A percentile compares a stretch with the other conserved stretches of the same genome.
Conservation (phyloP, 2,113 vertebrate genomes). For the Sander vitreus region DNA sequence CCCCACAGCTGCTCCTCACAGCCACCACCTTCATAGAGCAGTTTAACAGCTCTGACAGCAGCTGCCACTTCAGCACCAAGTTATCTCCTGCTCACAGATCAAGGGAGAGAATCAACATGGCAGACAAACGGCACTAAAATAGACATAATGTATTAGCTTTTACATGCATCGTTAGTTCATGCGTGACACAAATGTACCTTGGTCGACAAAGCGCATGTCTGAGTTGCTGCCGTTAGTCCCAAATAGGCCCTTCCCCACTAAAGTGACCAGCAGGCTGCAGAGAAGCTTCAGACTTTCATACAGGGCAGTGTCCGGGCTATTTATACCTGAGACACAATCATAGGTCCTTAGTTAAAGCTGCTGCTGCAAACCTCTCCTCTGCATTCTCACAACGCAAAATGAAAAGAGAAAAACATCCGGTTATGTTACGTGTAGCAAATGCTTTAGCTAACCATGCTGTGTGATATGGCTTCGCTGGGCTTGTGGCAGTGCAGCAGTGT, state of each 20-base stretch:
- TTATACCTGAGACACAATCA: slow-evolving; percentile 82
- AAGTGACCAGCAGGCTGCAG: slow-evolving; percentile 87
- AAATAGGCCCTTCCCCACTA: slow-evolving; percentile 86
- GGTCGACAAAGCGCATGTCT: slow-evolving; percentile 83
- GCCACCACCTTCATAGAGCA: slow-evolving; percentile 87
- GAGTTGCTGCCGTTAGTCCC: slow-evolving; percentile 52
- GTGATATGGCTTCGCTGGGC: slow-evolving; percentile 80
- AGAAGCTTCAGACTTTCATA: slow-evolving; percentile 89
- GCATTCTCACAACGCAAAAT: not conserved
- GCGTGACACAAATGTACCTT: slow-evolving; percentile 76
- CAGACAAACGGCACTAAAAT: not conserved
- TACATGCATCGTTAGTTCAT: not conserved
- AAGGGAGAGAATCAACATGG: not conserved
- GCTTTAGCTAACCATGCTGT: slow-evolving; percentile 80
- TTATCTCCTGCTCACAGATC: slow-evolving; percentile 85
- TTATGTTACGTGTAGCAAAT: not conserved
- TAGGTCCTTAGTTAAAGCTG: not conserved
- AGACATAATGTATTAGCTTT: not conserved
- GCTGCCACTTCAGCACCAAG: slow-evolving; percentile 91
- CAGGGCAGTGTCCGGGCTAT: slow-evolving; percentile 85
- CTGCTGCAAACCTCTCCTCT: not conserved
- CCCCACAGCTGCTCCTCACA: slow-evolving; percentile 83
- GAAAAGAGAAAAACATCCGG: not conserved
- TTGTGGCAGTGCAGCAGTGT: slow-evolving; percentile 73
- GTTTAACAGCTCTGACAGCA: slow-evolving; percentile 88